Evolutionary conservation across 2,113 vertebrate genomes (phyloP).

Genomic region (Erythrolamprus reginae): DNA sequence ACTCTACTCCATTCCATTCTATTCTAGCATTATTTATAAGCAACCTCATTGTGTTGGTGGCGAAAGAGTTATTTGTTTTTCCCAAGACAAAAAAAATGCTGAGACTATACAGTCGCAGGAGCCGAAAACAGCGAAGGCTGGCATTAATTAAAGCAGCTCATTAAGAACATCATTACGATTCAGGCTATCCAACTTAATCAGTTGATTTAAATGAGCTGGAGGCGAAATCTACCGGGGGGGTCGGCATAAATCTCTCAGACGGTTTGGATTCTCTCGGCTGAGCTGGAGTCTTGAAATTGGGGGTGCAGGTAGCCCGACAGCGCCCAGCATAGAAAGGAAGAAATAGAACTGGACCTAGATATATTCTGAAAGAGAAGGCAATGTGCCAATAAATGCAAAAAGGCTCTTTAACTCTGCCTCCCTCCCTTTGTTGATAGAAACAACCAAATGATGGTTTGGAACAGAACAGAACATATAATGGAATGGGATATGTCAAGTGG

Average conservation of each 20-base stretch:
- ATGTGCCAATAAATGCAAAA: not conserved
- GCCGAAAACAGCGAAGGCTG: slow-evolving; percentile 24
- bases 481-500: no score
- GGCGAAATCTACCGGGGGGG: slow-evolving; percentile 5
- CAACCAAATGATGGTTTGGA: not conserved
- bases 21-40: slow-evolving; percentile 36
- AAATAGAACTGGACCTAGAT: not conserved
- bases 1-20: no score
- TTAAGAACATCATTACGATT: slow-evolving; percentile 49
- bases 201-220: slow-evolving; percentile 53
- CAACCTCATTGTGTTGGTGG: not conserved
- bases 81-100: slow-evolving; percentile 37
- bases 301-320: not conserved
- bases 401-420: not conserved
- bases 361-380: not conserved
- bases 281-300: not conserved
- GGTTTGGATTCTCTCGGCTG: not conserved
- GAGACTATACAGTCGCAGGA: slow-evolving; percentile 14
- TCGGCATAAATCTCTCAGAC: not conserved
- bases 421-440: not conserved
- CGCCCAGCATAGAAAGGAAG: not conserved
- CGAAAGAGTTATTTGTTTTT: slow-evolving; percentile 31
- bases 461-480: no score
- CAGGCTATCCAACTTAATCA: slow-evolving; percentile 34
- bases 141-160: slow-evolving; percentile 45